Percentiles rank a stretch among this genome's conserved stretches.
phyloP scores from a whole-genome alignment of 2,888 invertebrate genomes.

The Pandemis corylana region DNA sequence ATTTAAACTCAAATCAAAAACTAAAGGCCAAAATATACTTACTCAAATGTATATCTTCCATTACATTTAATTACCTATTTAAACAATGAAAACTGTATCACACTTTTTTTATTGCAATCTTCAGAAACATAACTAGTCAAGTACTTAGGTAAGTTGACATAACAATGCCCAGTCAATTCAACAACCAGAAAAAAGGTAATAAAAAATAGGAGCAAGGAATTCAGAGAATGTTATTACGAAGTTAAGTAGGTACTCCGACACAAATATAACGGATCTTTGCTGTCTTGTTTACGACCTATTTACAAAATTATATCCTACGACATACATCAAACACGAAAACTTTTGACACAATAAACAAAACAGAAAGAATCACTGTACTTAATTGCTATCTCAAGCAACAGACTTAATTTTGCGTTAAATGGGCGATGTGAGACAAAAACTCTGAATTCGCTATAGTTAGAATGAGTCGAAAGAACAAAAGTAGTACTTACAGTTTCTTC shows the following conservation, averaged over 20 bases:
- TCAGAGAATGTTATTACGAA: neutral
- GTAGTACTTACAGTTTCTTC: conserved; percentile 26
- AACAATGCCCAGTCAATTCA: neutral
- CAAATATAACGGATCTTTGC: too few species aligned
- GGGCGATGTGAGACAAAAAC: conserved; percentile 27
- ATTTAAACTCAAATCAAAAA: neutral
- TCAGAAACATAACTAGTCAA: neutral
- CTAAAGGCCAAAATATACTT: conserved; percentile 45
- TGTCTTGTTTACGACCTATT: neutral
- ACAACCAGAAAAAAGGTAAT: neutral
- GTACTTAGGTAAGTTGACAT: neutral
- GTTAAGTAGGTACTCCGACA: too few species aligned
- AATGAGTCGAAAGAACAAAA: conserved; percentile 28
- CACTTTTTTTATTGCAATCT: neutral
- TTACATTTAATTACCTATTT: conserved; percentile 22
- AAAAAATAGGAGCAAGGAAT: conserved; percentile 4
- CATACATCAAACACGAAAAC: neutral
- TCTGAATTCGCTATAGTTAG: conserved; percentile 30
- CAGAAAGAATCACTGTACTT: neutral
- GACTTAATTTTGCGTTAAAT: conserved; percentile 24
- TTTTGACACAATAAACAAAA: neutral
- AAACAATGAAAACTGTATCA: neutral
- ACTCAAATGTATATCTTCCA: conserved; percentile 56
- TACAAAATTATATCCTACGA: neutral
- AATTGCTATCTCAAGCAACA: neutral